phyloP scores from a whole-genome alignment of 2,113 vertebrate species.

The crab-eating macaque (Macaca fascicularis) region T2T-MFA8v1.1 NC_088390.1:84713001-84713500 shows the following conservation, averaged over 20 bases:
- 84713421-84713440: background rate
- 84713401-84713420: background rate
- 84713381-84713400: background rate
- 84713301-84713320: background rate
- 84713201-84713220: background rate
- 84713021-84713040: background rate
- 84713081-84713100: background rate
- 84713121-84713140: background rate
- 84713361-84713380: background rate
- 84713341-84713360: too few species aligned
- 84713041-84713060: background rate
- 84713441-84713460: background rate
- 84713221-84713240: background rate
- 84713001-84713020: slow-evolving; percentile 75
- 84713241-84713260: background rate
- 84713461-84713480: background rate
- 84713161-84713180: background rate
- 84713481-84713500: background rate
- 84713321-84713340: accelerated
- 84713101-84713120: background rate
- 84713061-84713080: slow-evolving; percentile 1
- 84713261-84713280: accelerated
- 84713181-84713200: background rate
- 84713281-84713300: background rate
- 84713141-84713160: background rate